Evolutionary conservation across 2,797 vertebrate genomes (phyloP), one percentile per base, ranked within the genome.

Genomic region (Cuculus canorus): DNA sequence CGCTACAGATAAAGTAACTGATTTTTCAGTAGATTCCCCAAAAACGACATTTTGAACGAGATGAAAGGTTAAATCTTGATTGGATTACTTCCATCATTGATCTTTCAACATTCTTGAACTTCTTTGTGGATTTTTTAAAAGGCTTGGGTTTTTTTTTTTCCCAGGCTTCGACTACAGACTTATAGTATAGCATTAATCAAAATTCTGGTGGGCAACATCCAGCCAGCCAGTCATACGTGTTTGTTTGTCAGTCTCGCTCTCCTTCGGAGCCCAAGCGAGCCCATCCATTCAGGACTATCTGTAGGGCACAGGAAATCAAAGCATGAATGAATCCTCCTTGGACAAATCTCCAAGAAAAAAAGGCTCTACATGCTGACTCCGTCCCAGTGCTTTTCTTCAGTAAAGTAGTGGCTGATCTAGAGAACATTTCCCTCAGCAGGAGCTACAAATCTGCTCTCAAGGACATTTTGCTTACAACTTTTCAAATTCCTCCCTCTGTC

Each of bases 211-310:
- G 23, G 60, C 25, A 76, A 32, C 39, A 30, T 77, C 39, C 60
- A 76, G n/a, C 66, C 41, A 17, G 17, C 41, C 54, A 47, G 30
- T n/a, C 0, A 0, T 5, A 61, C 21, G 0, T 4, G n/a, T 13
- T 39, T 1, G 0, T 53, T 78, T 57, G 25, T 64, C 30, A 6
- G 50, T 33, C 45, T 86, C 0, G 0, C 37, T 47, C 61, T 82
- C 41, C 61, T 47, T 41, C 48, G 61, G 73, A 93, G 71, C 41
- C 45, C 77, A 60, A 82, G 41, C 54, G 79, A 92, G 53, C 15
- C 30, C 73, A 84, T 24, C 39, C 0, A 0, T 41, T 79, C 27
- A 14, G 37, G 59, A 61, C n/a, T 54, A 5, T 13, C 33, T n/a
- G 11, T 6, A 76, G 27, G 37, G 22, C 41, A 35, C 0, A 21